phyloP scores from a whole-genome alignment of 2,888 invertebrate species.

The Thera obeliscata region DNA sequence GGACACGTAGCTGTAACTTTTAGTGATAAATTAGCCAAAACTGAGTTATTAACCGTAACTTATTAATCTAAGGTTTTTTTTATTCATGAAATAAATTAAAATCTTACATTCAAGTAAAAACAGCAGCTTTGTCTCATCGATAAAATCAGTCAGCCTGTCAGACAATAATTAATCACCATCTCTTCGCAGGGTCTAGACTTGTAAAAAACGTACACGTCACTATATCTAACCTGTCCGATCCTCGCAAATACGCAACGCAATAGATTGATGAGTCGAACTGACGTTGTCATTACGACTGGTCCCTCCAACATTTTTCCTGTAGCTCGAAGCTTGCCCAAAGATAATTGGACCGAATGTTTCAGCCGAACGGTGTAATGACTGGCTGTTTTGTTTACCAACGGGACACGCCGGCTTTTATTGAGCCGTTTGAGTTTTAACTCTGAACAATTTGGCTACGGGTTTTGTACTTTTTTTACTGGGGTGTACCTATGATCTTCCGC shows the following conservation, averaged over 20 bases:
- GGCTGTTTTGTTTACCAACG: constrained; percentile 79
- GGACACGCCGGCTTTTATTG: constrained; percentile 75
- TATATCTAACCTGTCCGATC: constrained; percentile 10
- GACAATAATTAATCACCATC: constrained; percentile 30
- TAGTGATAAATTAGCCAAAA: neutral
- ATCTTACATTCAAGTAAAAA: constrained; percentile 1
- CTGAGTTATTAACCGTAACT: no score
- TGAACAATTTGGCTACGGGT: constrained; percentile 60
- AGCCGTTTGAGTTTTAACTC: constrained; percentile 71
- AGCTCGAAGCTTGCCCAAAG: constrained; percentile 49
- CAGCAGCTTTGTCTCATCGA: constrained; percentile 17
- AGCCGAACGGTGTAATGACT: constrained; percentile 77
- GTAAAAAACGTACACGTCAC: constrained; percentile 34
- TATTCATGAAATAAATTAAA: neutral
- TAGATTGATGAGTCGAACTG: constrained; percentile 78
- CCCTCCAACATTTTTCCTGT: constrained; percentile 66
- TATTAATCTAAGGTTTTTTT: neutral
- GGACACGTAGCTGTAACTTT: neutral
- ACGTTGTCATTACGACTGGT: constrained; percentile 78
- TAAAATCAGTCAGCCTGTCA: constrained; percentile 15
- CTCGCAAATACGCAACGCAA: constrained; percentile 48
- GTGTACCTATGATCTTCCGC: neutral
- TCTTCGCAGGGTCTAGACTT: constrained; percentile 37
- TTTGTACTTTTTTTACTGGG: constrained; percentile 47
- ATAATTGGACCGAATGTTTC: constrained; percentile 81